Evolutionary conservation across 1,140 invertebrate species (phyloP), one percentile per base, ranked within the genome.

Genomic region (Lepidotrigona ventralis): DNA sequence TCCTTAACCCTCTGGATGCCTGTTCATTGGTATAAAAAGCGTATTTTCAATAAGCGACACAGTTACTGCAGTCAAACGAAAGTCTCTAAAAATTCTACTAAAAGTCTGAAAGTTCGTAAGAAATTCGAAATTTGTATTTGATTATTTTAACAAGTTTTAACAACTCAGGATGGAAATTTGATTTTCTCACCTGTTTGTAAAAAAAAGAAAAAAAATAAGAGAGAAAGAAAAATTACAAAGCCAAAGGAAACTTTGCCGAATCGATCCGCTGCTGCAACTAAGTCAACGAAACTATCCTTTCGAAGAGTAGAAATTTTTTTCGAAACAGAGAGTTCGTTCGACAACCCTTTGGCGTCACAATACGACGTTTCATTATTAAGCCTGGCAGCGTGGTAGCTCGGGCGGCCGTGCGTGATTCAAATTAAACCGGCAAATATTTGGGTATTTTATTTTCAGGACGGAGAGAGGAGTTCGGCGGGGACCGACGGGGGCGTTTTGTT

Each of bases 311-410:
- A 60, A n/a, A 12, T 5, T 23, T n/a, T 3, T 33, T 11, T 60
- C 11, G 11, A 23, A 60, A 60, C 23, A 14, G 23, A 63, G 39
- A 1, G 29, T 39, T 12, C 21, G 56, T 23, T n/a, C 29, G 19
- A 29, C 12, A 74, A 85, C 89, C 90, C 88, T 86, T 91, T 84
- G 68, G 88, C 86, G 90, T 6, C 9, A 92, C 92, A 93, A 93
- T 92, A 88, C 88, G 89, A 91, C 91, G 88, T 92, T 93, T 93
- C 90, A 92, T 93, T 92, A 93, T 92, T 92, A 92, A 92, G 54
- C 76, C 77, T 76, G 79, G 58, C 66, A 51, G 74, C 63, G 74
- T 63, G 83, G 60, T 56, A 15, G 63, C 29, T 46, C 70, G 60
- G 54, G 8, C 39, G 70, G 73, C 9, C 77, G 72, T 86, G 74